These are phyloP conservation scores for Calidris pugnax DNA, from an alignment of 2,113 vertebrate genomes.

Conservation along the genomic window DNA sequence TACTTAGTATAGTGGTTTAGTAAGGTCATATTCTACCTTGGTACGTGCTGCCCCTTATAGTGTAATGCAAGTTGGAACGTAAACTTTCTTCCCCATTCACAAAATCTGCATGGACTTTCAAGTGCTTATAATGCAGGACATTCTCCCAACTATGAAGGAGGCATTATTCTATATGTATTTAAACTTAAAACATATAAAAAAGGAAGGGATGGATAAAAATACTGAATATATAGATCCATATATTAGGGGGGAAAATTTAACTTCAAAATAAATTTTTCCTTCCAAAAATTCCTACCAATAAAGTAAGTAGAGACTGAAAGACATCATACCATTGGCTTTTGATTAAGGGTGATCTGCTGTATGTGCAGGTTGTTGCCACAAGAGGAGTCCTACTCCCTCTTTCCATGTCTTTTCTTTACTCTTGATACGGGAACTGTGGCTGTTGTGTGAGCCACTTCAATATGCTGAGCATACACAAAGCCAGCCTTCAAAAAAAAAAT, in stretches of 20 bases:
- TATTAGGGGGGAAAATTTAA: rapidly evolving
- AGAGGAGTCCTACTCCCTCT: not conserved
- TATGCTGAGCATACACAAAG: not conserved
- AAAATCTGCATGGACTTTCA: not conserved
- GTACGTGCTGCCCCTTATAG: not conserved
- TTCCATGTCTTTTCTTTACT: not conserved
- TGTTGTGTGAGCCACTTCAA: not conserved
- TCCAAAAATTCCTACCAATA: not conserved
- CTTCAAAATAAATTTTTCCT: not conserved
- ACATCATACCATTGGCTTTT: not conserved
- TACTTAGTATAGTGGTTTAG: not conserved
- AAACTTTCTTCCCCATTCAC: not conserved
- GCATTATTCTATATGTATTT: not conserved
- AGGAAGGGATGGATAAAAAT: not conserved
- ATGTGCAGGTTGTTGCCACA: not conserved
- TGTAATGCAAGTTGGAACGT: not conserved
- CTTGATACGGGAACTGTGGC: not conserved
- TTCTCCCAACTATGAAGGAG: not conserved
- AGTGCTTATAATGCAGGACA: not conserved
- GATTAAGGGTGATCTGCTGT: not conserved
- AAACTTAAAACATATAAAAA: not conserved
- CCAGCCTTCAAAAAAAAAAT: rapidly evolving
- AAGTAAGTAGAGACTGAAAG: not conserved
- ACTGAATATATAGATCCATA: not conserved
- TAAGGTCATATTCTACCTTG: not conserved